Conservation (phyloP, 2,113 vertebrate species). For the Xiphophorus hellerii region DNA sequence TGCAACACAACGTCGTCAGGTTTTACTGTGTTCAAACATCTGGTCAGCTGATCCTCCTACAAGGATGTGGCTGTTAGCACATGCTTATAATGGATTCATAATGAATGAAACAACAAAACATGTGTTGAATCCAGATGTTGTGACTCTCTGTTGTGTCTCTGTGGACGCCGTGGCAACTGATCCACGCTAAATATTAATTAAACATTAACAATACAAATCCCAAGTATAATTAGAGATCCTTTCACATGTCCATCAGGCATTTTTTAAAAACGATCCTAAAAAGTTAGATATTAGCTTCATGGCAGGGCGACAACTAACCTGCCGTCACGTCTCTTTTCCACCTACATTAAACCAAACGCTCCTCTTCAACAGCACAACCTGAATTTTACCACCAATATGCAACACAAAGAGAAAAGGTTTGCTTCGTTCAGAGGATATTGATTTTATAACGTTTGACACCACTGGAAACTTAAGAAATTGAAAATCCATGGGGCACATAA, state of each 20-base stretch:
- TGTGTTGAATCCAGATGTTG: slow-evolving; percentile 30
- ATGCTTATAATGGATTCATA: slow-evolving; percentile 16
- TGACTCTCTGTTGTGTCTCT: slow-evolving; percentile 4
- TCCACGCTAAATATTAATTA: slow-evolving; percentile 14
- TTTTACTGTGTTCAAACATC: slow-evolving; percentile 26
- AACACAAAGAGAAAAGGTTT: not conserved
- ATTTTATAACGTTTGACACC: not conserved
- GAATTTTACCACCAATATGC: not conserved
- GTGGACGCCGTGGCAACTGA: slow-evolving; percentile 1
- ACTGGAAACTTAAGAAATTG: not conserved
- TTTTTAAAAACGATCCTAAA: not conserved
- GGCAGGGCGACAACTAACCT: not conserved
- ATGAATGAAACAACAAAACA: slow-evolving; percentile 20
- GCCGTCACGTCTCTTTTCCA: not conserved
- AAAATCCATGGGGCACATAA: no score
- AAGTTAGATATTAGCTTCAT: not conserved
- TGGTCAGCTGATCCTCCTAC: not conserved
- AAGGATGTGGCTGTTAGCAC: slow-evolving; percentile 1
- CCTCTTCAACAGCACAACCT: not conserved
- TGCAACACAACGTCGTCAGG: slow-evolving; percentile 26
- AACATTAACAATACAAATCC: not conserved
- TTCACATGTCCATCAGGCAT: not conserved
- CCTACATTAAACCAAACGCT: not conserved
- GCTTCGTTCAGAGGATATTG: not conserved
- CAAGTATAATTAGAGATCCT: not conserved